Percentiles rank a stretch among this genome's conserved stretches.
Conservation (phyloP, 1,140 invertebrate genomes). For the Calephelis virginiensis region DNA sequence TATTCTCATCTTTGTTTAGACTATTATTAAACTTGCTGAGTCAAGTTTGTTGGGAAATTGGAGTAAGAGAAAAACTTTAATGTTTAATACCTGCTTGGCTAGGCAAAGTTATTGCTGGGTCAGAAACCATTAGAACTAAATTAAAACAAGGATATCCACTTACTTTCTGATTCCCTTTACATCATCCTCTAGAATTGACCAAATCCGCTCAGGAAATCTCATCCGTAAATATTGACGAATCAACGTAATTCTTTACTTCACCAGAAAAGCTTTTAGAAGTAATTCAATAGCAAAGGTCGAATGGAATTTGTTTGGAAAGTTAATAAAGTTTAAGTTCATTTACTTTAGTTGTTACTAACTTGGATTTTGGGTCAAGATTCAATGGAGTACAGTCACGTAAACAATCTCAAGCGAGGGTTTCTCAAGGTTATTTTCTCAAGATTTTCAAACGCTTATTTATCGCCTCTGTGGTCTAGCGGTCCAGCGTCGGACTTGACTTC, state of each 20-base stretch:
- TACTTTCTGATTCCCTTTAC: constrained; percentile 10
- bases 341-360: constrained; percentile 11
- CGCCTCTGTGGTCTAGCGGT: too few species aligned
- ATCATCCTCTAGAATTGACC: constrained; percentile 6
- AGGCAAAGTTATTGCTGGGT: not conserved
- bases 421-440: not conserved
- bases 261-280: constrained; percentile 17
- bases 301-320: constrained; percentile 15
- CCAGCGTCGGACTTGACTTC: too few species aligned
- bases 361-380: constrained; percentile 23
- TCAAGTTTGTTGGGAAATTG: too few species aligned
- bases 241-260: constrained; percentile 12
- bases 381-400: constrained; percentile 7
- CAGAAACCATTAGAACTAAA: not conserved
- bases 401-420: not conserved
- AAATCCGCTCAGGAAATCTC: constrained; percentile 15
- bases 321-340: constrained; percentile 11
- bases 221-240: constrained; percentile 16
- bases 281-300: constrained; percentile 18
- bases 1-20: too few species aligned
- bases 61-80: too few species aligned
- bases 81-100: too few species aligned
- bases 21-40: too few species aligned
- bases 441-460: too few species aligned
- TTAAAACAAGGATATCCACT: constrained; percentile 8